Conservation (phyloP, 2,113 vertebrate genomes). For the Progne subis region DNA sequence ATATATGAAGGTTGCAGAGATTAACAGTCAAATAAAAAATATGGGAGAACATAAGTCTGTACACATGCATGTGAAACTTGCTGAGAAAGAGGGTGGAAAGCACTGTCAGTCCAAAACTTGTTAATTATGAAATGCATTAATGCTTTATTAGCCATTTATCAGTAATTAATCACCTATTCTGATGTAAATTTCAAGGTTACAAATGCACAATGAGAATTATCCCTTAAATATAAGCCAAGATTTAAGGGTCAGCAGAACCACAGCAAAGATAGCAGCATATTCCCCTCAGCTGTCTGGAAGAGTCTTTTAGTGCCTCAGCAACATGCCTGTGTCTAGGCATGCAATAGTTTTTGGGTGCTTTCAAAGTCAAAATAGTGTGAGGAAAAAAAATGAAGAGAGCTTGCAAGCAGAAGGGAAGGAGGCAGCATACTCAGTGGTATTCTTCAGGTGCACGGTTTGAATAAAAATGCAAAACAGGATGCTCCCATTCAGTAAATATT, state of each 20-base stretch:
- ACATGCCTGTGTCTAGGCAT: neutral
- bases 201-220: constrained; percentile 73
- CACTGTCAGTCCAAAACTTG: constrained; percentile 64
- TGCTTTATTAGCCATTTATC: constrained; percentile 88
- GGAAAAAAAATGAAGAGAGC: neutral
- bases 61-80: neutral
- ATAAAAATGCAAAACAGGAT: constrained; percentile 84
- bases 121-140: constrained; percentile 86
- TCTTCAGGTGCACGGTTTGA: constrained; percentile 79
- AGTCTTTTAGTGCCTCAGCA: neutral
- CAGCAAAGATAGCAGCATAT: neutral
- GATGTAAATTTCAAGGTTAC: constrained; percentile 85
- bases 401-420: constrained; percentile 18
- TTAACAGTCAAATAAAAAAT: constrained; percentile 64
- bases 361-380: neutral
- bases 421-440: constrained; percentile 25
- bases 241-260: constrained; percentile 43
- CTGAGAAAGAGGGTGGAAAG: neutral
- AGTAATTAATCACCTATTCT: constrained; percentile 88
- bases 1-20: constrained; percentile 37
- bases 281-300: constrained; percentile 54
- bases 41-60: constrained; percentile 1
- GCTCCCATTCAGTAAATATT: constrained; percentile 88
- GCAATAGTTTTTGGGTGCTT: neutral
- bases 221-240: constrained; percentile 54